Conservation (phyloP, 2,113 vertebrate species). For the Harpagus bidentatus region DNA sequence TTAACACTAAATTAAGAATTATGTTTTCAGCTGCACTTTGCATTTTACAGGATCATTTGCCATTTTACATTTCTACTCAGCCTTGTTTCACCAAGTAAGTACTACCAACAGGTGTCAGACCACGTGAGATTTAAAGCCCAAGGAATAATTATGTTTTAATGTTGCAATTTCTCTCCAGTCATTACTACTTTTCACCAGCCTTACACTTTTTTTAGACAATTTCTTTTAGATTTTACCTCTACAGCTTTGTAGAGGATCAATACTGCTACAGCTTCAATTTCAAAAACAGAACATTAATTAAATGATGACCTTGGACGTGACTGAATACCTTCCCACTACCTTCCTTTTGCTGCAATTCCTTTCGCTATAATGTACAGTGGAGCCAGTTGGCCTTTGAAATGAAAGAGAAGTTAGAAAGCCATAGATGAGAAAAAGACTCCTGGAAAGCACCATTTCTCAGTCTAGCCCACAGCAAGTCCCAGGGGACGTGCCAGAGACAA, state of each 20-base stretch:
- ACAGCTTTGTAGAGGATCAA: background rate
- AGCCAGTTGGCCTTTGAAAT: background rate
- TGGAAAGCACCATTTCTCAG: background rate
- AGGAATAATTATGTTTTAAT: background rate
- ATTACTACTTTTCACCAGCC: background rate
- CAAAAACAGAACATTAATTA: background rate
- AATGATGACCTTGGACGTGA: rapidly evolving
- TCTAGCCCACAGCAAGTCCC: background rate
- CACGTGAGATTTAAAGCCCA: background rate
- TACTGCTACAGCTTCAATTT: background rate
- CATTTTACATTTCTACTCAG: background rate
- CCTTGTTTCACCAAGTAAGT: background rate
- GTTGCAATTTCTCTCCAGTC: background rate
- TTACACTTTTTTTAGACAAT: background rate
- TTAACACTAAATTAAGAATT: background rate
- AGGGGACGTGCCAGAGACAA: background rate
- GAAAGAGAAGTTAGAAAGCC: background rate
- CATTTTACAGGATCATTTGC: background rate
- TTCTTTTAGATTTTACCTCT: background rate
- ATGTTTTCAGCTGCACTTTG: background rate
- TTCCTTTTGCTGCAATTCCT: background rate
- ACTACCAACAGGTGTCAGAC: background rate
- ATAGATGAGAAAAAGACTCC: background rate
- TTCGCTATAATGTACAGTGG: background rate
- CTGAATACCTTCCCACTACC: background rate